Percentiles rank a stretch among this genome's conserved stretches.
Conservation (phyloP, 2,113 vertebrate genomes). For the Tylochromis polylepis region DNA sequence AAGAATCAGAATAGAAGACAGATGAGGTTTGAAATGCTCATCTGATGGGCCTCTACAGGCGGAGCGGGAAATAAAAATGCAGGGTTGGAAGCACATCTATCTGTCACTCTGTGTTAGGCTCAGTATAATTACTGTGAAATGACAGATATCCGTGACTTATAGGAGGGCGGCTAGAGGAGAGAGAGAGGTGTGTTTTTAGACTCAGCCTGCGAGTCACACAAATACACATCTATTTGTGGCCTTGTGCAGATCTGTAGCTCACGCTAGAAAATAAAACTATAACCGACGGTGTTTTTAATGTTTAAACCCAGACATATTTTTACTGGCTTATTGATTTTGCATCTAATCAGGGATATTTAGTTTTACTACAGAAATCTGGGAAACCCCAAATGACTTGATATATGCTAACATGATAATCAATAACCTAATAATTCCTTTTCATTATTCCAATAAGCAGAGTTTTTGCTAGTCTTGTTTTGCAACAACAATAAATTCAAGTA, state of each 20-base stretch:
- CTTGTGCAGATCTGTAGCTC: background rate
- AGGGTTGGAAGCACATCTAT: slow-evolving; percentile 46
- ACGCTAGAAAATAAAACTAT: background rate
- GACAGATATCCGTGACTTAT: slow-evolving; percentile 51
- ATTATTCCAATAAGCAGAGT: background rate
- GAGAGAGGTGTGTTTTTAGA: slow-evolving; percentile 34
- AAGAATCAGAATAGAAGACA: slow-evolving; percentile 10
- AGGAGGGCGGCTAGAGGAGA: slow-evolving; percentile 41
- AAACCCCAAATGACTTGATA: background rate
- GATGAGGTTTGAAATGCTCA: slow-evolving; percentile 40
- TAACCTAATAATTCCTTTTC: background rate
- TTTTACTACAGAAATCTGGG: background rate
- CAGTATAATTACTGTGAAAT: slow-evolving; percentile 73
- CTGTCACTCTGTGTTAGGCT: slow-evolving; percentile 71
- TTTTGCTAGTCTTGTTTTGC: background rate
- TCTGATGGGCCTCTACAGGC: slow-evolving; percentile 32
- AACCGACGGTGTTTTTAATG: background rate
- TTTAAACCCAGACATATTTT: background rate
- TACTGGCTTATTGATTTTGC: background rate
- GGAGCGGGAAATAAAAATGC: slow-evolving; percentile 33
- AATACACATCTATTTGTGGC: slow-evolving; percentile 29
- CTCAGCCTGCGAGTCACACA: slow-evolving; percentile 59
- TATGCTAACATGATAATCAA: background rate
- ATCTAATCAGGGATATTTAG: background rate
- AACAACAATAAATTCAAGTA: slow-evolving; percentile 22